These are phyloP conservation scores for Agonum fuliginosum DNA, from an alignment of 2,888 invertebrate genomes.

Conservation along the genomic window DNA sequence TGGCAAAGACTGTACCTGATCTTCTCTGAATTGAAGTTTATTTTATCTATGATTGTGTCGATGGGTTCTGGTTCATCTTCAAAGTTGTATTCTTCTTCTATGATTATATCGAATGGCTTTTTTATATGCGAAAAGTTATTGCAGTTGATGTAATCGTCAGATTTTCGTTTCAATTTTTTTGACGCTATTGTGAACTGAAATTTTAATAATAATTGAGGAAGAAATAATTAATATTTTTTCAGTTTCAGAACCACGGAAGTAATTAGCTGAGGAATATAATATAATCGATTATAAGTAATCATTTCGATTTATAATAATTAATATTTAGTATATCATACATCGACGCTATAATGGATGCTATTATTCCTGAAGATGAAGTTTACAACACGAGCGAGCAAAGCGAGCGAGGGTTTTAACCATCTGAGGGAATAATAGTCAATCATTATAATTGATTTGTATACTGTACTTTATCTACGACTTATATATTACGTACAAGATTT, in stretches of 20 bases:
- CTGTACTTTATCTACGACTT: no score
- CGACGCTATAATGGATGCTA: no score
- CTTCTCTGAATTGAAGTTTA: neutral
- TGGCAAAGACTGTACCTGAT: slow-evolving; percentile 7
- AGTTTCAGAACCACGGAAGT: neutral
- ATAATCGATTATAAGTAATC: neutral
- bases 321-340: no score
- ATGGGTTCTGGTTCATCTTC: slow-evolving; percentile 9
- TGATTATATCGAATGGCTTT: slow-evolving; percentile 2
- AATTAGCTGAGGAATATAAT: neutral
- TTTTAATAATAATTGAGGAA: neutral
- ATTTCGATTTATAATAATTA: no score
- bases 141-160: neutral
- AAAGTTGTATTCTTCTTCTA: neutral
- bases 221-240: neutral
- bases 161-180: neutral
- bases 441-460: neutral
- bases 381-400: no score
- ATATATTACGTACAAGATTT: no score
- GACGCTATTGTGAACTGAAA: neutral
- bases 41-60: neutral
- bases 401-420: neutral
- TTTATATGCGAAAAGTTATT: neutral
- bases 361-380: no score
- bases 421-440: neutral